Evolutionary conservation across 2,888 invertebrate species (phyloP), one percentile per base, ranked within the genome.

Genomic region (Pseudococcus viburni): DNA sequence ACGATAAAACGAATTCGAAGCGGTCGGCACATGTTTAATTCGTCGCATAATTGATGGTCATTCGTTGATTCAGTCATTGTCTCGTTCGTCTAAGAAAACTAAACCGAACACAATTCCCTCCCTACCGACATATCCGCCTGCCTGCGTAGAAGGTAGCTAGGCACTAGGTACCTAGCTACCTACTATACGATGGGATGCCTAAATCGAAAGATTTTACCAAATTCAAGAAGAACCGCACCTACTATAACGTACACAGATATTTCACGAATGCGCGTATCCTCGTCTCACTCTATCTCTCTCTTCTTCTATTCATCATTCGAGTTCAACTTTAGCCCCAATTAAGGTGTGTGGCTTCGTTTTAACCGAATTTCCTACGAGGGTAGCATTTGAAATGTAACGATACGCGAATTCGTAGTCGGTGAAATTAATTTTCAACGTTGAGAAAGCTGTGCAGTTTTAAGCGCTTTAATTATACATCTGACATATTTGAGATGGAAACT

Each of bases 401-500:
- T 11, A 59, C 59, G 59, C 59, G 59, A 5, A 46, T 51, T 51
- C 22, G 64, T 7, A 64, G 77, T 77, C 22, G 77, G 77, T 33
- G 39, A 77, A 77, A 39, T 77, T 77, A 77, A 77, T 64, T 64
- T 64, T 64, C 64, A 51, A 19, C 8, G 64, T 64, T 64, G 64
- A 64, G 22, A 64, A 64, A 64, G 64, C 64, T 59, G 19, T 64
- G 64, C 64, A 64, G 39, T 77, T 77, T 39, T 33, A 77, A 39
- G 33, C 39, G 39, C 39, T 77, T 77, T 77, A 33, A 77, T 33
- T 77, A 77, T 77, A 39, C 33, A 77, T 39, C 77, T 77, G 77
- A 26, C 33, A 8, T 77, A 77, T 77, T 39, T 77, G 64, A 33
- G 33, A 26, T 77, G 77, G 33, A 77, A 77, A 77, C 26, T 39